Percentiles rank a stretch among this genome's conserved stretches.
These are phyloP conservation scores for Phasianus colchicus DNA, from an alignment of 2,113 vertebrate species.

Conservation along the genomic window DNA sequence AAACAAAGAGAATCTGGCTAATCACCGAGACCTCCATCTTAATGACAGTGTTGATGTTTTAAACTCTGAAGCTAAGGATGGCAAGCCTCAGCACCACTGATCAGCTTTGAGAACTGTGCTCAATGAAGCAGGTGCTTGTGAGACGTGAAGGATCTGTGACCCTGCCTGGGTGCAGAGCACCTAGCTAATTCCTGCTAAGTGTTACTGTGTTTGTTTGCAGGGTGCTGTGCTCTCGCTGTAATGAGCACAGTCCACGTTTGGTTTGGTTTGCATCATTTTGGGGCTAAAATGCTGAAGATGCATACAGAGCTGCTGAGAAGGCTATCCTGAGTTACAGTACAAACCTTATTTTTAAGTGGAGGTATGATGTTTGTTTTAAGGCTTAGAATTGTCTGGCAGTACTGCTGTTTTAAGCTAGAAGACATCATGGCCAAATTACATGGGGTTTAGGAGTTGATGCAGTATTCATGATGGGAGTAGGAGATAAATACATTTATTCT, in stretches of 20 bases:
- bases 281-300: background rate
- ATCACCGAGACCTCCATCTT: background rate
- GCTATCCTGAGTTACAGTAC: background rate
- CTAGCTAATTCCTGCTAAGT: background rate
- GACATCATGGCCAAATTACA: background rate
- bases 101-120: background rate
- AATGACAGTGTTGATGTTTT: accelerated
- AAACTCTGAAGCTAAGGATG: background rate
- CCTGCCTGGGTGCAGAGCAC: background rate
- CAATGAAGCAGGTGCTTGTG: background rate
- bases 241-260: background rate
- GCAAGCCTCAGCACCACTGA: constrained; percentile 2
- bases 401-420: background rate
- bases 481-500: background rate
- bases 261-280: background rate
- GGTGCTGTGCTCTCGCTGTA: background rate
- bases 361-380: background rate
- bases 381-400: background rate
- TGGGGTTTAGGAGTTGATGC: background rate
- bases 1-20: background rate
- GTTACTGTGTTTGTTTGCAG: background rate
- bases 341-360: background rate
- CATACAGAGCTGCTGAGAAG: background rate
- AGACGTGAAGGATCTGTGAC: background rate
- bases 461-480: background rate